A percentile compares a stretch with the other conserved stretches of the same genome.
Evolutionary conservation across 2,888 invertebrate species (phyloP).

Genomic region (Colostygia pectinataria): DNA sequence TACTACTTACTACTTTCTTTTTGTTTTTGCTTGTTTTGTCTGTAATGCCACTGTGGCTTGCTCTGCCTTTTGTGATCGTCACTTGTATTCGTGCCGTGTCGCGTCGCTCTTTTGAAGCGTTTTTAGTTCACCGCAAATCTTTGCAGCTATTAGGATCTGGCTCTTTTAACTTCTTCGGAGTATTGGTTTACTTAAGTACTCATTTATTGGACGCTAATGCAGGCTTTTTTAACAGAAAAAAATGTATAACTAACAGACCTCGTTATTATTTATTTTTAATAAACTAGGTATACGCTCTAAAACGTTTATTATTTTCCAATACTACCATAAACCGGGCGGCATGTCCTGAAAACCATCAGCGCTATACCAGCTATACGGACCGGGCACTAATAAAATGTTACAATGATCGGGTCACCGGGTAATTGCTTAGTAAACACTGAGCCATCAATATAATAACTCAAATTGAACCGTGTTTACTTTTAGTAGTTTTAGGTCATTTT

Average conservation of each 20-base stretch:
- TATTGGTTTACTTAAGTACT: no score
- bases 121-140: no score
- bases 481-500: conserved; percentile 12
- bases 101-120: no score
- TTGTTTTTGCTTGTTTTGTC: no score
- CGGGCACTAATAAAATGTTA: conserved; percentile 41
- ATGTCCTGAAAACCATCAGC: conserved; percentile 11
- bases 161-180: no score
- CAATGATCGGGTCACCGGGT: conserved; percentile 36
- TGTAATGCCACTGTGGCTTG: no score
- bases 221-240: no score
- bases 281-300: conserved; percentile 9
- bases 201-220: no score
- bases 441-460: conserved; percentile 23
- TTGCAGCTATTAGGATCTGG: no score
- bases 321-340: conserved; percentile 8
- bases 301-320: conserved; percentile 16
- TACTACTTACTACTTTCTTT: no score
- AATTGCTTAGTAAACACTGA: conserved; percentile 42
- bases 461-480: conserved; percentile 4
- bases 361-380: conserved; percentile 22
- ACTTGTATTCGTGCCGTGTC: no score
- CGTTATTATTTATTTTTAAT: not conserved
- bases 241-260: not conserved
- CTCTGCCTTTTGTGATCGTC: no score